Conservation (phyloP, 2,888 invertebrate species). For the Caenorhabditis zanzibari region DNA sequence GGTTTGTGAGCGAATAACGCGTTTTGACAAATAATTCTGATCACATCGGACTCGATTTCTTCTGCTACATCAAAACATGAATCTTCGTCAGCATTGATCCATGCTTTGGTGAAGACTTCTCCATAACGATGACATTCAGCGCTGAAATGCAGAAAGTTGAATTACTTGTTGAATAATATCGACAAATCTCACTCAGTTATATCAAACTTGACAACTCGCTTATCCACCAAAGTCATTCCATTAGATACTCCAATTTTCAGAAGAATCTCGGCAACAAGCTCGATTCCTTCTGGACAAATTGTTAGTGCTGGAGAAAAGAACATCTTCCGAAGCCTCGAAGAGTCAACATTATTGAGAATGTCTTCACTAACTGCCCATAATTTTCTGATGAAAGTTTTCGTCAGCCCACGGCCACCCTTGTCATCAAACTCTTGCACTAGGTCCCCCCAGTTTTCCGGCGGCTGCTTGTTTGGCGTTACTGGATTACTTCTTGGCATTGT, state of each 20-base stretch:
- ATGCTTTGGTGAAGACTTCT: conserved; percentile 46
- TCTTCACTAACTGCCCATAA: conserved; percentile 58
- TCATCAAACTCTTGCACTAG: conserved; percentile 25
- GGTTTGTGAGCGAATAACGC: conserved; percentile 48
- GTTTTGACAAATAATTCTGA: conserved; percentile 21
- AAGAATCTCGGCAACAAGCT: conserved; percentile 43
- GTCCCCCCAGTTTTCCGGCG: conserved; percentile 36
- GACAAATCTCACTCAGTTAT: conserved; percentile 31
- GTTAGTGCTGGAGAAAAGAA: conserved; percentile 39
- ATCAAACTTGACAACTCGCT: conserved; percentile 34
- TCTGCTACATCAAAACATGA: conserved; percentile 46
- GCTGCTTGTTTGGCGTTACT: conserved; percentile 43
- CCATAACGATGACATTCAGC: conserved; percentile 55
- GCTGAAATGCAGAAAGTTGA: conserved; percentile 14
- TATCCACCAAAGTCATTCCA: conserved; percentile 43
- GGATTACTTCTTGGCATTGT: conserved; percentile 40
- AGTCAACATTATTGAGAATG: conserved; percentile 34
- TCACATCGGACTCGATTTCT: conserved; percentile 46
- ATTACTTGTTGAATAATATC: not conserved
- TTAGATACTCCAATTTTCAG: conserved; percentile 46
- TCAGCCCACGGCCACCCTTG: conserved; percentile 13
- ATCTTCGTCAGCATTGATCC: conserved; percentile 41
- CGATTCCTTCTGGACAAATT: conserved; percentile 54
- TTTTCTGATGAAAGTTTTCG: conserved; percentile 61
- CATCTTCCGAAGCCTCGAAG: conserved; percentile 42